phyloP scores from a whole-genome alignment of 2,113 vertebrate species.

The Urocynchramus pylzowi region DNA sequence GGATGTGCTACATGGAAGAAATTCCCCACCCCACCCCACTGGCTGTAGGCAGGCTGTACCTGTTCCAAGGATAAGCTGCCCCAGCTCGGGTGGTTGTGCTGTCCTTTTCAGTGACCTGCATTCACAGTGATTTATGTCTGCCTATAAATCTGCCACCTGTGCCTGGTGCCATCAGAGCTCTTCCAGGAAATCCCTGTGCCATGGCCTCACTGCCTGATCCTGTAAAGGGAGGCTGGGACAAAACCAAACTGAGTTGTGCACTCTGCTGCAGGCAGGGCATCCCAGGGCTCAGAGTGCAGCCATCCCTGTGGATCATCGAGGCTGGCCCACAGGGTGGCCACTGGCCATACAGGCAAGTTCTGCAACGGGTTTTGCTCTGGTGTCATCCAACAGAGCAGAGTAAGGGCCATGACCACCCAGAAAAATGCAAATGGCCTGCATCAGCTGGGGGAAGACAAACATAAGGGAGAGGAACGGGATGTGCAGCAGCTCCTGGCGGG shows the following conservation, averaged over 20 bases:
- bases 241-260: accelerated
- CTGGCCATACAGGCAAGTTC: not conserved
- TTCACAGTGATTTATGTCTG: not conserved
- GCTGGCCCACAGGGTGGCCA: not conserved
- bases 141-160: not conserved
- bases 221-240: not conserved
- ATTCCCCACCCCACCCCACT: not conserved
- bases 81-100: not conserved
- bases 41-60: not conserved
- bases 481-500: not conserved
- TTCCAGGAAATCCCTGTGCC: not conserved
- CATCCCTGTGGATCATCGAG: not conserved
- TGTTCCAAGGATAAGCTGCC: not conserved
- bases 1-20: not conserved
- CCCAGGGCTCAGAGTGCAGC: not conserved
- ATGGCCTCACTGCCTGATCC: not conserved
- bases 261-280: not conserved
- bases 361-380: not conserved
- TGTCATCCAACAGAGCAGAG: not conserved
- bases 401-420: not conserved
- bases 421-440: not conserved
- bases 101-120: not conserved
- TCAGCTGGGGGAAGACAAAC: not conserved
- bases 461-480: not conserved
- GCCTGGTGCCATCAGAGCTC: not conserved